Base-by-base conservation (phyloP, 1,140 invertebrate species). In the Caerostris extrusa region DNA sequence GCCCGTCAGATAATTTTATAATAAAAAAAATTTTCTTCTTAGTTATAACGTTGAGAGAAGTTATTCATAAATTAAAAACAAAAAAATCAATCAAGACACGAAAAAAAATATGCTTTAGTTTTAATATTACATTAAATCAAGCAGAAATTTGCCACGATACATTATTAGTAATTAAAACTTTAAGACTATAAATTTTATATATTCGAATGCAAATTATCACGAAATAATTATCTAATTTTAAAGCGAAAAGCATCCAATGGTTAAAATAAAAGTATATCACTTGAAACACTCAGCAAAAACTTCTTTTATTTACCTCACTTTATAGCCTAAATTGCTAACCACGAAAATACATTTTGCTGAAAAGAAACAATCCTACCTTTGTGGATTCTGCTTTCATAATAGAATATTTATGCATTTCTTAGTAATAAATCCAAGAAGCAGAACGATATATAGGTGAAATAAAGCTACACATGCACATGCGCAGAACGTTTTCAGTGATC, bases 391-490 rank as follows among this genome's bases (percentile, higher is more conserved):
- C 58, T 77, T 77, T 57, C n/a, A 69, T 69, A 90, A 71, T 77
- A 71, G 64, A 90, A 90, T 90, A 90, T 90, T 90, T 77, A 90
- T 71, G 88, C 69, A 90, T 64, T 90, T 61, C 67, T 55, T n/a
- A 71, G 64, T 67, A 71, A 67, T 90, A 90, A 90, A 90, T 90
- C 17, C 88, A 56, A 12, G 53, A 71, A 57, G 57, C 57, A 57
- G 56, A 57, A 19, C 83, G 10, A 77, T 57, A 57, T 85, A 85
- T 34, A n/a, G 56, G 19, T 57, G 83, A 85, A 34, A n/a, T 17
- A 85, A n/a, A 60, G 19, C 7, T 3, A 12, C n/a, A 34, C 14
- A 10, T 58, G 57, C 83, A 67, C 55, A 56, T 56, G 12, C 67
- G 5, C 50, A 50, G 53, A 90, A 19, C 55, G 3, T 61, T 71